Evolutionary conservation across 1,140 invertebrate genomes (phyloP), one percentile per base, ranked within the genome.

Genomic region (Oedothorax gibbosus): DNA sequence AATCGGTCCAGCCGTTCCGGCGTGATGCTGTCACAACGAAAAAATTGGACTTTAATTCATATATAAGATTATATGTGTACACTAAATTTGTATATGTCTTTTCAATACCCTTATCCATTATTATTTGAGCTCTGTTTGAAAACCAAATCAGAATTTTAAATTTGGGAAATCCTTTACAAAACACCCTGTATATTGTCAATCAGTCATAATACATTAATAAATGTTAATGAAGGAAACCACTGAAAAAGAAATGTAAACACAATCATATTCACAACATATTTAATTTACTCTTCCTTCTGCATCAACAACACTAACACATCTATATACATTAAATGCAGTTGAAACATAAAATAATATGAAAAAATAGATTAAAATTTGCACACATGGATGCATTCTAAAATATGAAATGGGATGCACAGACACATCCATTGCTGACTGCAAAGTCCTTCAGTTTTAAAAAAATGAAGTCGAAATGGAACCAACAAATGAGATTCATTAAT

Each of bases 331-430:
- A 83, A 83, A 83, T 83, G 81, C 81, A 83, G 62, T 83, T 35
- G 62, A 21, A 83, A 83, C 81, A 83, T 83, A 83, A 83, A 56
- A 83, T 75, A 83, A 83, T 62, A 83, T 83, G 81, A 83, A 83
- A 83, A 83, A 83, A 83, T 83, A 83, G 81, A 83, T 83, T 83
- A 83, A 83, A 83, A 83, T 83, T 83, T 83, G 81, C 81, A 83
- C 81, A 62, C 81, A 83, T 66, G 35, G 81, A 51, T 56, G 51
- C 35, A 35, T 66, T 75, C 79, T 82, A 82, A 82, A 83, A 83
- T 51, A 82, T 83, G 60, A 73, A 72, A 71, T 83, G 81, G 81
- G 81, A 82, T 75, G 54, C 50, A 73, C 54, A 66, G 20, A 69
- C 76, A 79, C 81, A 83, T 66, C n/a, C 56, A 51, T 83, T 57